phyloP scores from a whole-genome alignment of 2,888 invertebrate species.

The Tachina grossa region DNA sequence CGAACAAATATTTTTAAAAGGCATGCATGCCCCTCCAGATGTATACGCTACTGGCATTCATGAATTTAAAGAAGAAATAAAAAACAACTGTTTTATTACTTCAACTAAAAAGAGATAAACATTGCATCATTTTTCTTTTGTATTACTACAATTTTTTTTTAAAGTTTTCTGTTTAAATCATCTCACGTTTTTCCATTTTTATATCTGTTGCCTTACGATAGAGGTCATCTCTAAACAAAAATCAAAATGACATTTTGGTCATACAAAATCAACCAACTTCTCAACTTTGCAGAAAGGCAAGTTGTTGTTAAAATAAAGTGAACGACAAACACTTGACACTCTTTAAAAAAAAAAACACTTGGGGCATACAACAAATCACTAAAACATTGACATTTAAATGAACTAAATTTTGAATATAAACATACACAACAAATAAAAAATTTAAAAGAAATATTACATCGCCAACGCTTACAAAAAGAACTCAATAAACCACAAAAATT shows the following conservation, averaged over 20 bases:
- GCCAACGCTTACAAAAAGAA: slow-evolving; percentile 59
- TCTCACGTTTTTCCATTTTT: slow-evolving; percentile 65
- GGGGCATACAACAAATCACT: slow-evolving; percentile 30
- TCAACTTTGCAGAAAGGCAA: slow-evolving; percentile 17
- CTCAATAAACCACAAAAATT: slow-evolving; percentile 16
- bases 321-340: slow-evolving; percentile 66
- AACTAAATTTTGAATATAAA: slow-evolving; percentile 55
- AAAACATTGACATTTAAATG: slow-evolving; percentile 71
- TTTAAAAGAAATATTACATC: slow-evolving; percentile 19
- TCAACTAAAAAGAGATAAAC: slow-evolving; percentile 2
- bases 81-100: neutral
- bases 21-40: neutral
- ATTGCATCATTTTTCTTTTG: slow-evolving; percentile 50
- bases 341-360: slow-evolving; percentile 35
- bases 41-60: neutral
- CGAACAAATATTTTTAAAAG: too few species aligned
- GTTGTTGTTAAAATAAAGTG: slow-evolving; percentile 36
- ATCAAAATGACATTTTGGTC: slow-evolving; percentile 68
- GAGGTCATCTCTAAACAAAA: slow-evolving; percentile 64
- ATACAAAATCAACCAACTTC: slow-evolving; percentile 56
- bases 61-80: neutral
- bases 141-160: slow-evolving; percentile 17
- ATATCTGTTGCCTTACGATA: slow-evolving; percentile 37
- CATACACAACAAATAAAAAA: neutral
- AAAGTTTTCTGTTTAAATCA: slow-evolving; percentile 37